Conservation (phyloP, 1,140 invertebrate species). For the Cotesia chilonis region DNA sequence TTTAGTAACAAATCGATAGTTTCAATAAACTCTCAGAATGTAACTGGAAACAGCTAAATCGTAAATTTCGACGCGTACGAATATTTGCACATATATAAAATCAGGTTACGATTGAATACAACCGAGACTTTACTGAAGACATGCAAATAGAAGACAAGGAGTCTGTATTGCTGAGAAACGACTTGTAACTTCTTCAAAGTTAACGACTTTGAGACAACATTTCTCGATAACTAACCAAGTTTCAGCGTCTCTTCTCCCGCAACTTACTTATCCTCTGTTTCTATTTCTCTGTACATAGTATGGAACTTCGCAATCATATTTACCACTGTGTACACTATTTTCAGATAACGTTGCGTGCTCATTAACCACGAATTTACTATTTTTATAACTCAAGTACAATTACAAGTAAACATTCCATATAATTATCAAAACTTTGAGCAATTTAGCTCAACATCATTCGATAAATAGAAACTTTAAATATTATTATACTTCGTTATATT, state of each 20-base stretch:
- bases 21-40: conserved; percentile 20
- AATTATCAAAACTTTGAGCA: too few species aligned
- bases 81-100: not conserved
- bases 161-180: conserved; percentile 25
- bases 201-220: conserved; percentile 46
- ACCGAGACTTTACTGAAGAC: not conserved
- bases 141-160: conserved; percentile 2
- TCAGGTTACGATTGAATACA: conserved; percentile 7
- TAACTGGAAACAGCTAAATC: not conserved
- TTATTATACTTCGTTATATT: too few species aligned
- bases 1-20: conserved; percentile 32
- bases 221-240: conserved; percentile 54
- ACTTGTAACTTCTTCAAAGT: conserved; percentile 43
- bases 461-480: too few species aligned
- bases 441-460: too few species aligned
- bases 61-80: not conserved
- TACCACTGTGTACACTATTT: conserved; percentile 20
- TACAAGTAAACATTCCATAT: too few species aligned
- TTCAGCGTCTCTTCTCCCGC: conserved; percentile 32
- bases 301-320: conserved; percentile 44
- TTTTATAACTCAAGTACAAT: too few species aligned
- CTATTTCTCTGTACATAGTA: too few species aligned
- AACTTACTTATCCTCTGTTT: conserved; percentile 36
- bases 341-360: not conserved
- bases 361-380: too few species aligned